A percentile compares a stretch with the other conserved stretches of the same genome.
These are phyloP conservation scores for Meloidogyne exigua DNA, from an alignment of 1,140 invertebrate species.

Conservation along the genomic window DNA sequence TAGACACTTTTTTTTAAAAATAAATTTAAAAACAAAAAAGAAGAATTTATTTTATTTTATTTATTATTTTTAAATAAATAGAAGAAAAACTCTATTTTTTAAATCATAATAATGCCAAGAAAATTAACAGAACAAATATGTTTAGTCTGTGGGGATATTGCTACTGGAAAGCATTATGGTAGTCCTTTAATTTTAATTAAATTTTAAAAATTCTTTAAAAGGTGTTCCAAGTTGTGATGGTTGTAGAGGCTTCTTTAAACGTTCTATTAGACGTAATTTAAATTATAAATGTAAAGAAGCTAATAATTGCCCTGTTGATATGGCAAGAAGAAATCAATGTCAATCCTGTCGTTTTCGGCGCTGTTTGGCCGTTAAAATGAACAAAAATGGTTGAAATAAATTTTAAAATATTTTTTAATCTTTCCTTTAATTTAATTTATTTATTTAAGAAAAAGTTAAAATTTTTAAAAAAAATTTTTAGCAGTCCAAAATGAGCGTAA, in stretches of 20 bases:
- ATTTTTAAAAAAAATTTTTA: constrained; percentile 32
- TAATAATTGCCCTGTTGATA: constrained; percentile 82
- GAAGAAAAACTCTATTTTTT: too few species aligned
- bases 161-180: not conserved
- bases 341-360: constrained; percentile 89
- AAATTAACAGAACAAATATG: not conserved
- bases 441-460: not conserved
- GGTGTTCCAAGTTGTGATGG: constrained; percentile 55
- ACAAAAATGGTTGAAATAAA: constrained; percentile 77
- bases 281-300: constrained; percentile 80
- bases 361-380: constrained; percentile 89
- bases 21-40: too few species aligned
- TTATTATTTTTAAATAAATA: too few species aligned
- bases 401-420: not conserved
- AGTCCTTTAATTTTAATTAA: not conserved
- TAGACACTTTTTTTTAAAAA: too few species aligned
- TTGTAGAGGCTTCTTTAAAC: constrained; percentile 55
- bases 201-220: constrained; percentile 28
- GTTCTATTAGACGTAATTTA: constrained; percentile 43
- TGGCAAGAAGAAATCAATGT: constrained; percentile 86
- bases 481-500: constrained; percentile 52
- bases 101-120: not conserved
- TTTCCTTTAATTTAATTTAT: constrained; percentile 14
- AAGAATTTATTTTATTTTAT: too few species aligned
- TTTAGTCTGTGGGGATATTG: not conserved